Conservation (phyloP, 2,113 vertebrate species). For the Myiagra hebetior region DNA sequence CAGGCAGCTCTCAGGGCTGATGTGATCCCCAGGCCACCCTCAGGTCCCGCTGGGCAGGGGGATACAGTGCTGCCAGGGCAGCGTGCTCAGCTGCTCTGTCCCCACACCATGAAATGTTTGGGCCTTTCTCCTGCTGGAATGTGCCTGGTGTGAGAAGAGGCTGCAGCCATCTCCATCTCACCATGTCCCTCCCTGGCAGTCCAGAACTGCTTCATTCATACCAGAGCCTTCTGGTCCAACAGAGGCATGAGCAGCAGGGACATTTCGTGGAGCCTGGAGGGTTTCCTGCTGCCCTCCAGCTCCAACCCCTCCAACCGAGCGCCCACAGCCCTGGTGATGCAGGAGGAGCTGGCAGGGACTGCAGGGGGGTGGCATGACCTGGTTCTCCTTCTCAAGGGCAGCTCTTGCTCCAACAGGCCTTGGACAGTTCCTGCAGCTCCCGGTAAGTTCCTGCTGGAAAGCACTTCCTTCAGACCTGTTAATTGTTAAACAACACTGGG, state of each 20-base stretch:
- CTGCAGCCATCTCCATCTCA: not conserved
- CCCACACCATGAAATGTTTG: not conserved
- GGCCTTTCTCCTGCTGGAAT: not conserved
- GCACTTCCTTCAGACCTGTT: not conserved
- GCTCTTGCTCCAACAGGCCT: not conserved
- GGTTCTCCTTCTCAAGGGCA: not conserved
- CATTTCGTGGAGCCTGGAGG: not conserved
- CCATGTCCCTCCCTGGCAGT: not conserved
- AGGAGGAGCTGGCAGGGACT: not conserved
- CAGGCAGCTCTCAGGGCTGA: no score
- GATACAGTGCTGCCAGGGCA: fast-evolving
- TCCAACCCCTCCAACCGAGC: not conserved
- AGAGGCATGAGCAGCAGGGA: not conserved
- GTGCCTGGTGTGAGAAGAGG: not conserved
- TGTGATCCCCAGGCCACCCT: not conserved
- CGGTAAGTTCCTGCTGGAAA: not conserved
- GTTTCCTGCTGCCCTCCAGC: not conserved
- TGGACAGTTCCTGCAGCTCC: not conserved
- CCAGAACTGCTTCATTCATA: not conserved
- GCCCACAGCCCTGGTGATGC: not conserved
- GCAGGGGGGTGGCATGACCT: not conserved
- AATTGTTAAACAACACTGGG: not conserved
- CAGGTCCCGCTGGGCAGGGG: not conserved
- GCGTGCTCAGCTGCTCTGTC: fast-evolving
- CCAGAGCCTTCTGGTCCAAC: fast-evolving